Evolutionary conservation across 2,113 vertebrate species (phyloP).

Genomic region (Syngnathoides biaculeatus): DNA sequence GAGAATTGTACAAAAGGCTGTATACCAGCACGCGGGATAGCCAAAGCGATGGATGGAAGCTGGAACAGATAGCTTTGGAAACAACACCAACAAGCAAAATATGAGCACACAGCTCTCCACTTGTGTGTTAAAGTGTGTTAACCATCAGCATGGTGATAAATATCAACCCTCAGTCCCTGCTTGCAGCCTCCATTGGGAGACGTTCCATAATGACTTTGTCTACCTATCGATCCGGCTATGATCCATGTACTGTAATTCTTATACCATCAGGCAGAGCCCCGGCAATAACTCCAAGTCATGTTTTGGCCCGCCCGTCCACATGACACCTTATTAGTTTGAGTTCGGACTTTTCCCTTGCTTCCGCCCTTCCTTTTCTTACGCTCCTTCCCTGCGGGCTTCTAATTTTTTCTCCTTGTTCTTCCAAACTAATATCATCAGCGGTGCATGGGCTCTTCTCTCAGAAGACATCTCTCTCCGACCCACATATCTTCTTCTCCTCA

Average conservation of each 20-base stretch:
- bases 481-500: slow-evolving; percentile 53
- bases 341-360: slow-evolving; percentile 38
- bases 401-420: slow-evolving; percentile 65
- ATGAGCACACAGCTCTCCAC: slow-evolving; percentile 50
- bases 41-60: slow-evolving; percentile 45
- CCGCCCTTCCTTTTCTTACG: slow-evolving; percentile 6
- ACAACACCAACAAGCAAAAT: slow-evolving; percentile 67
- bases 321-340: slow-evolving; percentile 74
- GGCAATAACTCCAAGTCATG: slow-evolving; percentile 73
- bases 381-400: slow-evolving; percentile 54
- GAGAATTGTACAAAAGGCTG: slow-evolving; percentile 10
- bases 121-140: slow-evolving; percentile 60
- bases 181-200: slow-evolving; percentile 54
- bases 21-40: slow-evolving; percentile 18
- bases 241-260: slow-evolving; percentile 78
- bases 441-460: slow-evolving; percentile 53
- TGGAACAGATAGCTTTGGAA: slow-evolving; percentile 60
- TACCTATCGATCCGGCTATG: slow-evolving; percentile 71
- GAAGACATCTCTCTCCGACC: slow-evolving; percentile 46
- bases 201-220: slow-evolving; percentile 76
- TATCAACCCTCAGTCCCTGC: slow-evolving; percentile 48
- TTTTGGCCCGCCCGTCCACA: slow-evolving; percentile 65
- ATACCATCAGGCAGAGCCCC: slow-evolving; percentile 66
- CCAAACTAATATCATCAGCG: slow-evolving; percentile 60
- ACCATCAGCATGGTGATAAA: slow-evolving; percentile 63